Evolutionary conservation across 2,113 vertebrate genomes (phyloP), one percentile per base, ranked within the genome.

Genomic region (Melanotaenia duboulayi): DNA sequence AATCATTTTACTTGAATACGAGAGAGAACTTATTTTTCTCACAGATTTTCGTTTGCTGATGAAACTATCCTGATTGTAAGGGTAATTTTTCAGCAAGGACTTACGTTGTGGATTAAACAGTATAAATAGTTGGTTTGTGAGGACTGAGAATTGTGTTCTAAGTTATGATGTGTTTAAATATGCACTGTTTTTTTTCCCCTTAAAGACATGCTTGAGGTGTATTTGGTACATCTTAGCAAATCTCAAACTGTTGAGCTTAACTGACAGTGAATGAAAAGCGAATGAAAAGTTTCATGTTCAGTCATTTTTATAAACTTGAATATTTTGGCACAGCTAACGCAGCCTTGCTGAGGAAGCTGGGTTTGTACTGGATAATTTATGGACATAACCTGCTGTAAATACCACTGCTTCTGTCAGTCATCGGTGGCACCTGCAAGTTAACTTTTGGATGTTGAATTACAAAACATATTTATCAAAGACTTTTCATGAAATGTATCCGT

Each of bases 151-250:
- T 25, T 39, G 12, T 63, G 17, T 49, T 77, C 13, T 56, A 5
- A 16, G 50, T 22, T 56, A 12, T 44, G 51, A 79, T 63, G 40
- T 71, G 28, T 5, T 35, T 3, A 35, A 1, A 7, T 65, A 48
- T 81, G 37, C 61, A 66, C 61, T 42, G 54, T 69, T 48, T n/a
- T 7, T 14, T 48, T 19, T 17, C 44, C 40, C 32, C 13, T 67
- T 8, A 55, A 55, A 58, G 24, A 65, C 37, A 61, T 28, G 32
- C 69, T 71, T 77, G 58, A 62, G 24, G 3, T 37, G 7, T 55
- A 57, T 76, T 79, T 20, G 14, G 72, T 80, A 62, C 81, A 76
- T 74, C 67, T 81, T 58, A 12, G 28, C 62, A 28, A 51, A 60
- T 42, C 16, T 72, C 14, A 52, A 59, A 65, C 73, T 75, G 69